phyloP scores from a whole-genome alignment of 1,140 invertebrate species.

The Diabrotica undecimpunctata region DNA sequence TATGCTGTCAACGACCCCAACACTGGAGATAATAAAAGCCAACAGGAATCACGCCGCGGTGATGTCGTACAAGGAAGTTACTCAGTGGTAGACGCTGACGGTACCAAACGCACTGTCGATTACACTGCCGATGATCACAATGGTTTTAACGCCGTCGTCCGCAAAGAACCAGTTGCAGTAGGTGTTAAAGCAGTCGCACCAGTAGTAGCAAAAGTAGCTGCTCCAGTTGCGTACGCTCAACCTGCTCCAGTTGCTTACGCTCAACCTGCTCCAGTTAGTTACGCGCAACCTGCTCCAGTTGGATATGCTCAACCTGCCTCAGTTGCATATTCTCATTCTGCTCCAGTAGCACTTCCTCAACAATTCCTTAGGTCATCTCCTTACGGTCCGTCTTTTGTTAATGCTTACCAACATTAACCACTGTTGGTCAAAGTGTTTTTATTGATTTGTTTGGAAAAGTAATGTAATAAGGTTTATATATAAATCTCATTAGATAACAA shows the following conservation, averaged over 20 bases:
- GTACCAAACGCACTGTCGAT: slow-evolving; percentile 61
- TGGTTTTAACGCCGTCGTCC: slow-evolving; percentile 54
- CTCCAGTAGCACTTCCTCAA: not conserved
- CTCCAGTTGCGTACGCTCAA: not conserved
- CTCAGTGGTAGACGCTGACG: slow-evolving; percentile 61
- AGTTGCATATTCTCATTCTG: not conserved
- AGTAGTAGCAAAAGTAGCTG: not conserved
- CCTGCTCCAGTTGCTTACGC: slow-evolving; percentile 14
- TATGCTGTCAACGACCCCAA: slow-evolving; percentile 48
- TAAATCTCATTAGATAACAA: too few relatives aligned
- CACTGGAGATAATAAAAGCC: slow-evolving; percentile 44
- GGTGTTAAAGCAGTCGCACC: slow-evolving; percentile 16
- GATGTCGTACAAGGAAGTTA: slow-evolving; percentile 51
- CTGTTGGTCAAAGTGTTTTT: too few relatives aligned
- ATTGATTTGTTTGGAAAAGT: too few relatives aligned
- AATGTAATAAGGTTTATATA: too few relatives aligned
- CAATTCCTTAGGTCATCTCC: too few relatives aligned
- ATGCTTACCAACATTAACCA: too few relatives aligned
- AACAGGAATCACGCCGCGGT: slow-evolving; percentile 34
- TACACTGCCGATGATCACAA: slow-evolving; percentile 60
- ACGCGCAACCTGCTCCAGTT: too few relatives aligned
- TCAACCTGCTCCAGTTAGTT: too few relatives aligned
- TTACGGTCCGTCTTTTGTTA: too few relatives aligned
- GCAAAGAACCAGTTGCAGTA: slow-evolving; percentile 23
- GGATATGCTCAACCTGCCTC: too few relatives aligned